Evolutionary conservation across 2,888 invertebrate genomes (phyloP), one percentile per base, ranked within the genome.

Genomic region (Nowickia ferox): DNA sequence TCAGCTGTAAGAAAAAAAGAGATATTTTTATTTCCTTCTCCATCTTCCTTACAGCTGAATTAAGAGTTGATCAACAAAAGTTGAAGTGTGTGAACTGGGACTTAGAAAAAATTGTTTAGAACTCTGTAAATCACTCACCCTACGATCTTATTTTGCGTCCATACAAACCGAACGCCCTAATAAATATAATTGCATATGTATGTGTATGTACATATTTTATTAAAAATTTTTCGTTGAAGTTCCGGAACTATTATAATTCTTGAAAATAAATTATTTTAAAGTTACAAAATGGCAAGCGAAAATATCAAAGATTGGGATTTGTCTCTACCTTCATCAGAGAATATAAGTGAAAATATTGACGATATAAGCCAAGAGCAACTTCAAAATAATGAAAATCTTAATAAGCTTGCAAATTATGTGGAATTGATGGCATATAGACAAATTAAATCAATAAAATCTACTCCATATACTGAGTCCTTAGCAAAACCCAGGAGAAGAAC

Each of bases 371-470:
- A 83, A 2, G 90, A 91, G 44, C 87, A 87, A 40, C 89, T 88
- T 48, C 87, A 87, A 53, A 87, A 89, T 30, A 87, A 89, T 22
- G 89, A 89, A 81, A 89, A 89, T 76, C 69, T 90, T 15, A 76
- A 88, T 17, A 89, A 88, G 78, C 76, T 92, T 22, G 88, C 90
- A 77, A 87, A 86, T 0, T 92, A 91, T 87, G 89, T 91, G 1
- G 82, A 87, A 0, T 87, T 87, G 17, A 91, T 92, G 91, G 88
- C 90, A n/a, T 91, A 91, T 86, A 89, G 88, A 57, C 91, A 91
- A 44, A 86, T 88, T 11, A 68, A 88, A 83, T 88, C 90, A n/a
- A 88, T 88, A 9, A 87, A 88, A 65, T 87, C 87, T 5, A 88
- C 87, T 30, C 84, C 88, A 1, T 87, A 87, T 17, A 89, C 88